Evolutionary conservation across 2,113 vertebrate species (phyloP).

Genomic region (human): GRCh38 chr18:7448001-7448500

Average conservation of each 20-base stretch:
- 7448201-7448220: conserved; percentile 31
- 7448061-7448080: conserved; percentile 70
- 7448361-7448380: not conserved
- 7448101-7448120: conserved; percentile 57
- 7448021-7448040: conserved; percentile 34
- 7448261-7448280: conserved; percentile 22
- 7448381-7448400: not conserved
- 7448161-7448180: conserved; percentile 57
- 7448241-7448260: conserved; percentile 36
- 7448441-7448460: not conserved
- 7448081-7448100: conserved; percentile 67
- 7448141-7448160: not conserved
- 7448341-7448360: not conserved
- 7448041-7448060: conserved; percentile 67
- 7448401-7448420: not conserved
- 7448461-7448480: not conserved
- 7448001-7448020: conserved; percentile 55
- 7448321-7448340: not conserved
- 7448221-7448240: not conserved
- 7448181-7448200: conserved; percentile 51
- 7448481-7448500: not conserved
- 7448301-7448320: conserved; percentile 6
- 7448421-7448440: rapidly evolving
- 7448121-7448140: conserved; percentile 74
- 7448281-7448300: not conserved